phyloP scores from a whole-genome alignment of 2,888 invertebrate species.

The Branchinecta sandiegonensis region DNA sequence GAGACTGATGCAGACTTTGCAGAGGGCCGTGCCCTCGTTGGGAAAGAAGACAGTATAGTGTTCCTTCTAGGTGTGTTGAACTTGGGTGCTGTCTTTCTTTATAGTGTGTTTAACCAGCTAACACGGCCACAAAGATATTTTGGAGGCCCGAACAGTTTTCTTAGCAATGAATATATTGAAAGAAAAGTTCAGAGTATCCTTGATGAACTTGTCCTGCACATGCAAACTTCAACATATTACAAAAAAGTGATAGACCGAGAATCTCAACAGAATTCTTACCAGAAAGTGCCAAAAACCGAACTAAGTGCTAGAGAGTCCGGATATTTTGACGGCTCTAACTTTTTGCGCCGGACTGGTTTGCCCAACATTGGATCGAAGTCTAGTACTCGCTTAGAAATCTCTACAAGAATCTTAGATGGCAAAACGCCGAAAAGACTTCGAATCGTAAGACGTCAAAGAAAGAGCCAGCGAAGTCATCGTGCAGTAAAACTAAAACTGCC shows the following conservation, averaged over 20 bases:
- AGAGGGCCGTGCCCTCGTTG: no score
- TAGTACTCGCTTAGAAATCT: no score
- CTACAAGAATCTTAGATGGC: no score
- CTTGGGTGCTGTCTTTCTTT: slow-evolving; percentile 20
- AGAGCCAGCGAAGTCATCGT: background rate
- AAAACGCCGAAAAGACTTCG: background rate
- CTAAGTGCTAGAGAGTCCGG: background rate
- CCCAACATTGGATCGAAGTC: background rate
- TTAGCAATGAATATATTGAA: slow-evolving; percentile 17
- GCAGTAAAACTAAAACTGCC: background rate
- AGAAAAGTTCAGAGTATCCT: slow-evolving; percentile 21
- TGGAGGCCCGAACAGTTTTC: background rate
- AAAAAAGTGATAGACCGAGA: slow-evolving; percentile 19
- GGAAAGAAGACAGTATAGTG: slow-evolving; percentile 13
- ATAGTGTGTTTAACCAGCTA: slow-evolving; percentile 20
- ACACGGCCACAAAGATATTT: background rate
- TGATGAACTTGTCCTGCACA: slow-evolving; percentile 23
- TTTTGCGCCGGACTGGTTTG: background rate
- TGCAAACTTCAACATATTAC: slow-evolving; percentile 22
- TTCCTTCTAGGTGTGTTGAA: slow-evolving; percentile 22
- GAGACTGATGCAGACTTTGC: no score
- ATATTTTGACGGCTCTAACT: no score
- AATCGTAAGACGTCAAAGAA: background rate
- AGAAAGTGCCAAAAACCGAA: background rate
- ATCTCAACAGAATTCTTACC: background rate